Evolutionary conservation across 2,888 invertebrate species (phyloP), one percentile per base, ranked within the genome.

Genomic region (Cactoblastis cactorum): DNA sequence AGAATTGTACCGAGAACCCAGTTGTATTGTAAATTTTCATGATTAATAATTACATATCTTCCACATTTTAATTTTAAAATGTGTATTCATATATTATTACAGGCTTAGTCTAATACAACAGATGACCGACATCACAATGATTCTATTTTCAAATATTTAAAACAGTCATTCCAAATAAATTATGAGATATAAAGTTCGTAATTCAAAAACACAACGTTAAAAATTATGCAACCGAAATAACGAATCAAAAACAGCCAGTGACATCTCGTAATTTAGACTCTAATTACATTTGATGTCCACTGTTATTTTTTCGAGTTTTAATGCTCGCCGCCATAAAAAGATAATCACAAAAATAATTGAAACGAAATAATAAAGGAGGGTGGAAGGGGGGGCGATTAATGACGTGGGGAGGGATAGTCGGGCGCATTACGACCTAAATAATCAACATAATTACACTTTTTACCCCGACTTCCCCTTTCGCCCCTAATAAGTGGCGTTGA

Each of bases 261-360:
- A 82, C 87, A 84, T 85, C 83, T 81, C 82, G 79, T 81, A 81
- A 84, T 84, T 83, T 80, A 80, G 73, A 83, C 83, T 81, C 83
- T 86, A 86, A 87, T 88, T 86, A 87, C 80, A 61, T 82, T 84
- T 87, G 87, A 89, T 83, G 83, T 78, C 79, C 74, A 76, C 77
- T 80, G 83, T 83, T 85, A 83, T 87, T 88, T 87, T 88, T 87
- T 82, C 79, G 81, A 84, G 82, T 85, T 87, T 87, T 86, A 87
- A 88, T 87, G 86, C 79, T 73, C 73, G 71, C 77, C 74, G 83
- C 86, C 83, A 84, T 89, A 89, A 89, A 88, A 89, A 88, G 87
- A 88, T 88, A 88, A 88, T 88, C 87, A 88, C 85, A 80, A 88
- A 89, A 87, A 89, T 89, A 89, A 88, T 88, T 88, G 87, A 89